Percentiles rank a stretch among this genome's conserved stretches.
These are phyloP conservation scores for Pteria penguin DNA, from an alignment of 2,888 invertebrate species.

Conservation along the genomic window DNA sequence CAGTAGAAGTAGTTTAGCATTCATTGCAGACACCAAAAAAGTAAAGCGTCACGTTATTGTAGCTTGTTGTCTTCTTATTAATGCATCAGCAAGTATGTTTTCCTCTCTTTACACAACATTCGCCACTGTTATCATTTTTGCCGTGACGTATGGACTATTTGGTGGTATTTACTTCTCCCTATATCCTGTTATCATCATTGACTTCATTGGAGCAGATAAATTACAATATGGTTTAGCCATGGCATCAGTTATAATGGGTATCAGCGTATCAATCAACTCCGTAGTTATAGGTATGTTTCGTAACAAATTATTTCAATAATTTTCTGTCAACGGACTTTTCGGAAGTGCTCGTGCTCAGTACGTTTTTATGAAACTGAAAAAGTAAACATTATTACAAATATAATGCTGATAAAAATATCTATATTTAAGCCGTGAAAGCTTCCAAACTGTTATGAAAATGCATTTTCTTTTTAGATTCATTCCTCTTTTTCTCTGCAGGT, in stretches of 20 bases:
- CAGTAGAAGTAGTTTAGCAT: constrained; percentile 32
- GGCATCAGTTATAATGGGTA: constrained; percentile 39
- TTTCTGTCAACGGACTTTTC: too few species aligned
- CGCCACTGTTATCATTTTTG: constrained; percentile 45
- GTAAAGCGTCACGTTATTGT: constrained; percentile 43
- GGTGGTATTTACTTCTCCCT: constrained; percentile 52
- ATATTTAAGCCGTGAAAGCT: too few species aligned
- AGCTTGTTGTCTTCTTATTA: constrained; percentile 13
- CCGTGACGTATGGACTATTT: constrained; percentile 54
- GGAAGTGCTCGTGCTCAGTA: too few species aligned
- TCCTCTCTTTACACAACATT: constrained; percentile 43
- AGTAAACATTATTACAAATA: too few species aligned
- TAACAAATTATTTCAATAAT: too few species aligned
- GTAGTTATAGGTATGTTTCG: constrained; percentile 52
- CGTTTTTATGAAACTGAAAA: too few species aligned
- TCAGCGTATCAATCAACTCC: constrained; percentile 37
- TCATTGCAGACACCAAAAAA: constrained; percentile 46
- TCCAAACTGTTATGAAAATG: too few species aligned
- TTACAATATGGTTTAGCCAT: constrained; percentile 53
- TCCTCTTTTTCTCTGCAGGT: neutral
- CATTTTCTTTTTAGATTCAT: neutral
- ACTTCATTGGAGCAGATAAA: constrained; percentile 58
- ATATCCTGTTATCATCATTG: constrained; percentile 51
- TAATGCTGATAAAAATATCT: too few species aligned
- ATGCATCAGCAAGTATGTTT: constrained; percentile 36